A percentile compares a stretch with the other conserved stretches of the same genome.
Evolutionary conservation across 2,113 vertebrate species (phyloP).

Genomic region (Myocastor coypus): DNA sequence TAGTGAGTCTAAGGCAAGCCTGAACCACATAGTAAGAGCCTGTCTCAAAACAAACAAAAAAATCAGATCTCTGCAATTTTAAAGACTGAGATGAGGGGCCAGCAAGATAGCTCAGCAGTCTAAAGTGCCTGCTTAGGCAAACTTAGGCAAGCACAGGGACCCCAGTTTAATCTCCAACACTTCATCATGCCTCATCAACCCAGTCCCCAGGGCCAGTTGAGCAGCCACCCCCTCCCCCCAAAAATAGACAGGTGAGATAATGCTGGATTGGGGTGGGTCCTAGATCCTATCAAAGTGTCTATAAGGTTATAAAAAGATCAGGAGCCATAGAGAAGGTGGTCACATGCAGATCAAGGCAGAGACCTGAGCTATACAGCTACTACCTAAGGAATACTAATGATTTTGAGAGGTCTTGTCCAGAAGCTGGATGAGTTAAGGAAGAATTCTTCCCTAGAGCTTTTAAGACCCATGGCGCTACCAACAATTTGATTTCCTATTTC

Average conservation of each 20-base stretch:
- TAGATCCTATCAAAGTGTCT: background rate
- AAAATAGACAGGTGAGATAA: conserved; percentile 44
- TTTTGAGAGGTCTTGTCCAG: background rate
- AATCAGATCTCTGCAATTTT: too few species aligned
- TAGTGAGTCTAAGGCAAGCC: background rate
- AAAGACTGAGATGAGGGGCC: background rate
- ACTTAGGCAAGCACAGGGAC: too few species aligned
- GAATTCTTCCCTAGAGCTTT: background rate
- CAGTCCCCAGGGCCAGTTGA: too few species aligned
- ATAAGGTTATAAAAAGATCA: background rate
- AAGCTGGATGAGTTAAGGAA: background rate
- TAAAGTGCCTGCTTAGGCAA: too few species aligned
- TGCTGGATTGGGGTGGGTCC: background rate
- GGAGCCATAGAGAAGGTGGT: background rate
- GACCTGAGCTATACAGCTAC: background rate
- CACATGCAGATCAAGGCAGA: background rate
- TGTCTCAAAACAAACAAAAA: background rate
- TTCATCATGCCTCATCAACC: too few species aligned
- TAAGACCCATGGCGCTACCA: background rate
- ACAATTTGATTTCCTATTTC: background rate
- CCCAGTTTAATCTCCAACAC: too few species aligned
- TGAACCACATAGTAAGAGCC: background rate
- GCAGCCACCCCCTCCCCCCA: too few species aligned
- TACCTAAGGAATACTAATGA: background rate
- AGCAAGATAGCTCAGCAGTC: too few species aligned